These are phyloP conservation scores for Sinopyrophorus schimmeli DNA, from an alignment of 2,888 invertebrate genomes.

Conservation along the genomic window DNA sequence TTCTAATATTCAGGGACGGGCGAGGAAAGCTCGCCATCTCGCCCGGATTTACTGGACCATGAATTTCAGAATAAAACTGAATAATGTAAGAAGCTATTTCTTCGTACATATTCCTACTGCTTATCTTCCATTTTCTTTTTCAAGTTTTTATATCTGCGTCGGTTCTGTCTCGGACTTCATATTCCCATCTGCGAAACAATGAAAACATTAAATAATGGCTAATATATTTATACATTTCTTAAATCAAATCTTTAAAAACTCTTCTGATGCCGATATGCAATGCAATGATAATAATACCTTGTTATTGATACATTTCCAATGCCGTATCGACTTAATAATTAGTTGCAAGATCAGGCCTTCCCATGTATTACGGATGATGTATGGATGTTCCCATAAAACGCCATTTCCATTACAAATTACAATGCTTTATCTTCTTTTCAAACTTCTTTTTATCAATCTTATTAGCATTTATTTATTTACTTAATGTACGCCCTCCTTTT, in stretches of 20 bases:
- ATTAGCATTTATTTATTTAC: too few species aligned
- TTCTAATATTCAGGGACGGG: slow-evolving; percentile 43
- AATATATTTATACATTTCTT: slow-evolving; percentile 26
- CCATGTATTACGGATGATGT: slow-evolving; percentile 35
- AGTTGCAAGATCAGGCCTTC: slow-evolving; percentile 32
- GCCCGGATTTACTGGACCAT: slow-evolving; percentile 46
- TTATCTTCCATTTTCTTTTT: slow-evolving; percentile 24
- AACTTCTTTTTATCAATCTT: too few species aligned
- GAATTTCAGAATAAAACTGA: slow-evolving; percentile 49
- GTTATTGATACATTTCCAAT: slow-evolving; percentile 39
- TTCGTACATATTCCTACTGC: slow-evolving; percentile 28
- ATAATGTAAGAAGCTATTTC: slow-evolving; percentile 45
- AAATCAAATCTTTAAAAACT: slow-evolving; percentile 5
- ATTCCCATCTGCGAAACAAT: slow-evolving; percentile 23
- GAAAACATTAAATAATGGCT: slow-evolving; percentile 21
- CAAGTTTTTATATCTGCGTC: slow-evolving; percentile 13
- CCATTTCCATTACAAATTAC: slow-evolving; percentile 37
- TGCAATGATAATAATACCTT: slow-evolving; percentile 38
- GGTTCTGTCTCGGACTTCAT: slow-evolving; percentile 1
- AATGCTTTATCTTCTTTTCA: slow-evolving; percentile 22
- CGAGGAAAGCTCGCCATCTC: slow-evolving; percentile 44
- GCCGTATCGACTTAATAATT: slow-evolving; percentile 40
- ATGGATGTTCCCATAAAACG: slow-evolving; percentile 32
- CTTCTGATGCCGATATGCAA: slow-evolving; percentile 20
- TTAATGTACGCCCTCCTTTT: too few species aligned